Percentiles rank a stretch among this genome's conserved stretches.
phyloP scores from a whole-genome alignment of 2,113 vertebrate genomes.

The Siniperca knerii region DNA sequence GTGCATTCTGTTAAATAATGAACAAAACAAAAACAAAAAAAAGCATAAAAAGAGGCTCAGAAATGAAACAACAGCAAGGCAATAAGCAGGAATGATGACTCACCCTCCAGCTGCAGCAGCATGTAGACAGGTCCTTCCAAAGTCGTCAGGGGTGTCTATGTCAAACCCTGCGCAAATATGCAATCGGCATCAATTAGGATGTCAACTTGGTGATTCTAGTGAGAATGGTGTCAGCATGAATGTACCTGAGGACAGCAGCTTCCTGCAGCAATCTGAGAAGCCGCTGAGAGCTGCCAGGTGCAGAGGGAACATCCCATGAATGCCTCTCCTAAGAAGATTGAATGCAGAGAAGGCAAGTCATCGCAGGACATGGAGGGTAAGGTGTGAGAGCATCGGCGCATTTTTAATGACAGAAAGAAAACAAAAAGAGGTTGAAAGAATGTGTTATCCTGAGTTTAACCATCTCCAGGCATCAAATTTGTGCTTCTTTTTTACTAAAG shows the following conservation, averaged over 20 bases:
- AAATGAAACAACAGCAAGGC: background rate
- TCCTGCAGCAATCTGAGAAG: slow-evolving; percentile 98
- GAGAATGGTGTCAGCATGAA: slow-evolving; percentile 33
- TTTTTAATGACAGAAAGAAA: background rate
- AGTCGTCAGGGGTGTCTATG: slow-evolving; percentile 95
- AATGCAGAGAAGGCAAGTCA: slow-evolving; percentile 43
- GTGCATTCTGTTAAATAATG: background rate
- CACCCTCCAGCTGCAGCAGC: slow-evolving; percentile 98
- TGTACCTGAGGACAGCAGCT: slow-evolving; percentile 95
- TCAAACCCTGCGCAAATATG: slow-evolving; percentile 89
- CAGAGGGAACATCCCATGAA: slow-evolving; percentile 98
- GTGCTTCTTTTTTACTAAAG: background rate
- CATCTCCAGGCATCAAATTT: background rate
- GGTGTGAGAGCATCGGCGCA: background rate
- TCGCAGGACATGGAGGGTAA: slow-evolving; percentile 11
- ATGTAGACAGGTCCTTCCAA: slow-evolving; percentile 97
- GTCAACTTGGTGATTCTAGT: slow-evolving; percentile 17
- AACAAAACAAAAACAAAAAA: background rate
- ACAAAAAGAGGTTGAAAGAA: background rate
- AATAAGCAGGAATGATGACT: slow-evolving; percentile 54
- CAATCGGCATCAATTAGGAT: slow-evolving; percentile 40
- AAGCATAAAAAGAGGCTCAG: background rate
- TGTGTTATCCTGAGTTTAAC: background rate
- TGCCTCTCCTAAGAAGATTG: slow-evolving; percentile 88
- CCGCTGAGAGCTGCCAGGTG: slow-evolving; percentile 98